A percentile compares a stretch with the other conserved stretches of the same genome.
These are phyloP conservation scores for Hippocampus comes DNA, from an alignment of 2,113 vertebrate genomes.

Conservation along the genomic window DNA sequence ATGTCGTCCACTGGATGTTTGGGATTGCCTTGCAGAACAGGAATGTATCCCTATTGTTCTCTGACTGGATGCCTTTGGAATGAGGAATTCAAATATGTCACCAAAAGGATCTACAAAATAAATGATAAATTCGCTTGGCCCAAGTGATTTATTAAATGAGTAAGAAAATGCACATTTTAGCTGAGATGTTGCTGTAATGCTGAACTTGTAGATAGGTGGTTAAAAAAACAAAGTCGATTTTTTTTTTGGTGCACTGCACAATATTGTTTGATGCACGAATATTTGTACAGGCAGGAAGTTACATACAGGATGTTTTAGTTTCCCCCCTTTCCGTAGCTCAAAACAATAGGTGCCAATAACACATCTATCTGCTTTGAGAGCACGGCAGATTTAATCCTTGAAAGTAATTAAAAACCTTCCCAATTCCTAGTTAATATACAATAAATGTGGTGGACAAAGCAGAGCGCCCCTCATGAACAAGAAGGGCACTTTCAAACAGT, in stretches of 20 bases:
- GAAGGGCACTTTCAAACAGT: neutral
- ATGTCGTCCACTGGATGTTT: neutral
- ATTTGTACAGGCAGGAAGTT: constrained; percentile 69
- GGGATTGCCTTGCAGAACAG: neutral
- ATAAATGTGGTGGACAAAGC: neutral
- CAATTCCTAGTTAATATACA: neutral
- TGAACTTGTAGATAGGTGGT: neutral
- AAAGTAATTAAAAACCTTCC: neutral
- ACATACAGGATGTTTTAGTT: constrained; percentile 75
- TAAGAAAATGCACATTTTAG: rapidly evolving
- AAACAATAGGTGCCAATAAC: constrained; percentile 68
- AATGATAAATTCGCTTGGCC: neutral
- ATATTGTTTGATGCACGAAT: constrained; percentile 36
- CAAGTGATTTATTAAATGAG: neutral
- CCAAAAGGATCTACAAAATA: neutral
- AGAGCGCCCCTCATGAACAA: too few relatives aligned
- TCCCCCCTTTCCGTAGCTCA: constrained; percentile 69
- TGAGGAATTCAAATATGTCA: constrained; percentile 22
- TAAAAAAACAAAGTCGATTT: neutral
- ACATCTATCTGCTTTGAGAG: constrained; percentile 22
- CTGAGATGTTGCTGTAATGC: neutral
- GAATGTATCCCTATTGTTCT: constrained; percentile 6
- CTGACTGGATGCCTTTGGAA: neutral
- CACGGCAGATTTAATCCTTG: neutral
- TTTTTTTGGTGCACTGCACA: constrained; percentile 28